Evolutionary conservation across 2,113 vertebrate genomes (phyloP).

Genomic region (Lagopus muta): DNA sequence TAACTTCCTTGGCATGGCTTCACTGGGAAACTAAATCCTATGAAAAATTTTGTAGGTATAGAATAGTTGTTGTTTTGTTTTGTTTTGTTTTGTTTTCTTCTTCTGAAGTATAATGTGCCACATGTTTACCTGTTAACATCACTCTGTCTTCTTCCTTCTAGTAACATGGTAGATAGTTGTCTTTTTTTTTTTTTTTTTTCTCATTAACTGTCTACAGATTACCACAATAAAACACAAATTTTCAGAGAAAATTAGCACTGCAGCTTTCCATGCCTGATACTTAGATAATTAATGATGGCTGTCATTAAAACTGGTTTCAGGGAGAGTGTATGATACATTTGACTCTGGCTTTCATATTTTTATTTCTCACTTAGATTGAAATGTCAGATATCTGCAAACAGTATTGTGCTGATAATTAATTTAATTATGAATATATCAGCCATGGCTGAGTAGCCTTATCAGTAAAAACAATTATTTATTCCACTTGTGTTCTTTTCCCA

Average conservation of each 20-base stretch:
- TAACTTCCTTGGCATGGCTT: neutral
- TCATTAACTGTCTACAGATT: neutral
- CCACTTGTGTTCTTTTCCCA: neutral
- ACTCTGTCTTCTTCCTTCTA: neutral
- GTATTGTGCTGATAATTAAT: neutral
- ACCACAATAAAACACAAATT: neutral
- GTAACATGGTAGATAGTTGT: accelerated
- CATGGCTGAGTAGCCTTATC: neutral
- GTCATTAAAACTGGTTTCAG: neutral
- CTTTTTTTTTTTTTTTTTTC: neutral
- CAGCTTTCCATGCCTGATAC: neutral
- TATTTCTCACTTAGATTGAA: conserved; percentile 9
- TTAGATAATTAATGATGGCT: neutral
- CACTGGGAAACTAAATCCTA: neutral
- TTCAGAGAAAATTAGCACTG: neutral
- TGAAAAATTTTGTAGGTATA: neutral
- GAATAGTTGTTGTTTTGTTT: neutral
- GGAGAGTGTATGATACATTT: neutral
- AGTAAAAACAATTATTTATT: conserved; percentile 9
- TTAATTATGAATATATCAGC: neutral
- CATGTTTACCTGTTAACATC: neutral
- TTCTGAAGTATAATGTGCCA: neutral
- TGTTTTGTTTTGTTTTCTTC: neutral
- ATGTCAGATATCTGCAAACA: neutral
- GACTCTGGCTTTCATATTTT: neutral